Conservation (phyloP, 2,113 vertebrate species). For the Aythya baeri region DNA sequence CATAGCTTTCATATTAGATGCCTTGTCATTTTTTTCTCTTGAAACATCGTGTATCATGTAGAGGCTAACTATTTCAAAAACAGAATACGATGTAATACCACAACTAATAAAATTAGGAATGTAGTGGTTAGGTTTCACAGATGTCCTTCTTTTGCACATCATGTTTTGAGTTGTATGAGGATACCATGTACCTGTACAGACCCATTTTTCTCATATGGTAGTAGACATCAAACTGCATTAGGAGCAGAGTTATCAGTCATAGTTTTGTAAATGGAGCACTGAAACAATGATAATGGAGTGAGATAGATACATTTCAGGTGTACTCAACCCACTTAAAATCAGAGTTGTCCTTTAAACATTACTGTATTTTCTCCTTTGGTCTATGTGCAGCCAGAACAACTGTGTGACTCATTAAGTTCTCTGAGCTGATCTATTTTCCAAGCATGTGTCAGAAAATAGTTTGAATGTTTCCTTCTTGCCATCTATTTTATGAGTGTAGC, state of each 20-base stretch:
- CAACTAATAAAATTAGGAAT: neutral
- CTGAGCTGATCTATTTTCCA: neutral
- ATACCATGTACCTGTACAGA: neutral
- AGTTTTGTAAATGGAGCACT: neutral
- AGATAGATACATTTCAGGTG: neutral
- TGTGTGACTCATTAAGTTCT: neutral
- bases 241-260: neutral
- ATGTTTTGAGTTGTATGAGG: neutral
- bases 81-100: fast-evolving
- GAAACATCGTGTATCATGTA: neutral
- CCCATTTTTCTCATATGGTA: neutral
- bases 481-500: neutral
- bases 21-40: neutral
- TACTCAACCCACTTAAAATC: neutral
- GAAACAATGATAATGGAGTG: neutral
- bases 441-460: neutral
- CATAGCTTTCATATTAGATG: neutral
- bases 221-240: neutral
- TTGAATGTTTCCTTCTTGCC: neutral
- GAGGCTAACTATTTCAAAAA: neutral
- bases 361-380: neutral
- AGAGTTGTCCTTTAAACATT: neutral
- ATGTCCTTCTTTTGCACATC: neutral
- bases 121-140: neutral
- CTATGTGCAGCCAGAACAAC: neutral